These are phyloP conservation scores for Raja brachyura DNA, from an alignment of 2,113 vertebrate genomes.

Conservation along the genomic window DNA sequence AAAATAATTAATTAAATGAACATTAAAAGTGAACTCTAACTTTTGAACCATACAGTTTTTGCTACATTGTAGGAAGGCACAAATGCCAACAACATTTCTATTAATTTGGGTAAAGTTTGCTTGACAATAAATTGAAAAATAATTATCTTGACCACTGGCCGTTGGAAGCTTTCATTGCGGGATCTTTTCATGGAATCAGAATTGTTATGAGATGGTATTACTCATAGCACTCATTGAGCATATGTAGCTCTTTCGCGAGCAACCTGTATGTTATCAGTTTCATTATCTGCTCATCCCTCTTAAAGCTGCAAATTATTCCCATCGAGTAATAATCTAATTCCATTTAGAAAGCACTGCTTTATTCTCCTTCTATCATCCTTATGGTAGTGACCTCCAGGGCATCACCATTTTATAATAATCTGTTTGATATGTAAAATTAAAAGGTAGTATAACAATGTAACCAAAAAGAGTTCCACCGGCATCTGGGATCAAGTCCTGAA, in stretches of 20 bases:
- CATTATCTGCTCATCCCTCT: too few species aligned
- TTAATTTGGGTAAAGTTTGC: background rate
- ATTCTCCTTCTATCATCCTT: too few species aligned
- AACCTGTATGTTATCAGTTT: too few species aligned
- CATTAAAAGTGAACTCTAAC: background rate
- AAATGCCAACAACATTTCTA: background rate
- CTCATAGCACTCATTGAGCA: too few species aligned
- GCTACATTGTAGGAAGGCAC: background rate
- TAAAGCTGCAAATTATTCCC: too few species aligned
- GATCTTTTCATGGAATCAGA: too few species aligned
- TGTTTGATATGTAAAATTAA: background rate
- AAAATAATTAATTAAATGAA: background rate
- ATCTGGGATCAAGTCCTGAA: background rate
- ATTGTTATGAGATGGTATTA: too few species aligned
- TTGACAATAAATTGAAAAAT: background rate
- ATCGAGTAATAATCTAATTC: too few species aligned
- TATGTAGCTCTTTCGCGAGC: too few species aligned
- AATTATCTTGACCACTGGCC: background rate
- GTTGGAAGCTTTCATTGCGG: background rate
- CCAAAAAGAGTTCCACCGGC: background rate
- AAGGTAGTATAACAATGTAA: background rate
- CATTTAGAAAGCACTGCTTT: too few species aligned
- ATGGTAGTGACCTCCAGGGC: too few species aligned
- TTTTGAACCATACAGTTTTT: background rate
- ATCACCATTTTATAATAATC: too few species aligned